Percentiles rank a stretch among this genome's conserved stretches.
Conservation (phyloP, 1,140 invertebrate genomes). For the Globodera rostochiensis region DNA sequence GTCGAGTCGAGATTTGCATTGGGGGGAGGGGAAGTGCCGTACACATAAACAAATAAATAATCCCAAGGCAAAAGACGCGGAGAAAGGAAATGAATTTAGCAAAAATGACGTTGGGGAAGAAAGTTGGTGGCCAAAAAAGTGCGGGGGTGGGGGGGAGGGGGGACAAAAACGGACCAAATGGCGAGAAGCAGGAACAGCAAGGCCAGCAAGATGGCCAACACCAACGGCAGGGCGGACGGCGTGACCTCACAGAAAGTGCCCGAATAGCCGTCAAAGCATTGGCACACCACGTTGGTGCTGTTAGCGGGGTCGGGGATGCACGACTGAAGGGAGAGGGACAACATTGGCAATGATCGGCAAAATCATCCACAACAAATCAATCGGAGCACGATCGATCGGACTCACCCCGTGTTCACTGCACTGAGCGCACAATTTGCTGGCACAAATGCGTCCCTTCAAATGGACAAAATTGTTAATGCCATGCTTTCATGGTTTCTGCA, state of each 20-base stretch:
- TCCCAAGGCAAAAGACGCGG: neutral
- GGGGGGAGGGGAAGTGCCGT: neutral
- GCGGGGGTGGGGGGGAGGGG: too few relatives aligned
- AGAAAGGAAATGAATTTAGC: neutral
- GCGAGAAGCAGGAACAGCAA: conserved; percentile 60
- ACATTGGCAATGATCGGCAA: neutral
- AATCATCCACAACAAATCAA: neutral
- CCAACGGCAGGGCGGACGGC: conserved; percentile 53
- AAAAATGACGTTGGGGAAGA: neutral
- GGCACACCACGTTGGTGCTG: conserved; percentile 61
- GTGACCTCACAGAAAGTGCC: conserved; percentile 61
- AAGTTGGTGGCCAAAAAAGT: neutral
- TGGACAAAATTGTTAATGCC: conserved; percentile 7
- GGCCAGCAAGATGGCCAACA: conserved; percentile 60
- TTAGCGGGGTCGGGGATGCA: conserved; percentile 62
- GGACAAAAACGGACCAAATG: conserved; percentile 50
- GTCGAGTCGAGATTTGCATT: neutral
- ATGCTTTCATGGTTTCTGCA: neutral
- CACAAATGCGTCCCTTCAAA: conserved; percentile 55
- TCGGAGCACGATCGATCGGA: too few relatives aligned
- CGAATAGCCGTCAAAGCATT: conserved; percentile 60
- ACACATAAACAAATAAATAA: neutral
- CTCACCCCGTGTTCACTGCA: conserved; percentile 56
- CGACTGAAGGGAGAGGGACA: conserved; percentile 27
- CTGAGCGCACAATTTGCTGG: conserved; percentile 62